Base-by-base conservation (phyloP, 92 coral and sea anemone species). In the Meandrina meandrites region DNA sequence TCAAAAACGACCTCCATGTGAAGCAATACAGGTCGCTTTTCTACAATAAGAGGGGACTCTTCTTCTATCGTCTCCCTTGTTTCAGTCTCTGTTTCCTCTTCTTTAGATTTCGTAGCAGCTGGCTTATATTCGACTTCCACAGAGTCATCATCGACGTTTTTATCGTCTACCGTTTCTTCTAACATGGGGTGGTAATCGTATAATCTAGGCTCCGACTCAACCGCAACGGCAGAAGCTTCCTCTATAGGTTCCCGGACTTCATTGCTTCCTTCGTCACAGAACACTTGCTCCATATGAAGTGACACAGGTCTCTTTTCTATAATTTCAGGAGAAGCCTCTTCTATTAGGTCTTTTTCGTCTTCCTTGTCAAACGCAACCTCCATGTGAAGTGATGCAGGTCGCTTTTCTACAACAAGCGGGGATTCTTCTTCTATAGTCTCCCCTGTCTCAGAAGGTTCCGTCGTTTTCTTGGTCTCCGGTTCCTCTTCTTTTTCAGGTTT, bases 291-390 rank as follows among this genome's bases (percentile, higher is more conserved):
- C 48, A 79, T 79, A 40, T 79, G 51, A 54, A 79, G 48, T 58
- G 54, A 57, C 5, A 36, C 64, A 2, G 85, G 76, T 32, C 76
- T 66, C 54, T 75, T 84, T 32, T 84, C 80, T 9, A 84, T 34
- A 17, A 84, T 51, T 30, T 74, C 34, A 2, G 58, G 81, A 18
- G 48, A 27, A 57, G 62, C 80, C 72, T 84, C 87, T 27, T 74
- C 87, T 13, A 84, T 21, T 48, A 40, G 54, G 2, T 60, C 50
- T 60, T 17, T 48, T 24, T 42, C 42, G 11, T 15, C 58, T 40
- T 35, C 80, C 80, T 76, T 24, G 35, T 77, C 60, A 77, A 48
- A 48, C 11, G 4, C 81, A 4, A 24, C 57, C 42, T 77, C 81
- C 62, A 50, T 77, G 81, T n/a, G 60, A 45, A 45, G 81, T 45